Conservation (phyloP, 2,113 vertebrate species). For the Herpailurus yagouaroundi region DNA sequence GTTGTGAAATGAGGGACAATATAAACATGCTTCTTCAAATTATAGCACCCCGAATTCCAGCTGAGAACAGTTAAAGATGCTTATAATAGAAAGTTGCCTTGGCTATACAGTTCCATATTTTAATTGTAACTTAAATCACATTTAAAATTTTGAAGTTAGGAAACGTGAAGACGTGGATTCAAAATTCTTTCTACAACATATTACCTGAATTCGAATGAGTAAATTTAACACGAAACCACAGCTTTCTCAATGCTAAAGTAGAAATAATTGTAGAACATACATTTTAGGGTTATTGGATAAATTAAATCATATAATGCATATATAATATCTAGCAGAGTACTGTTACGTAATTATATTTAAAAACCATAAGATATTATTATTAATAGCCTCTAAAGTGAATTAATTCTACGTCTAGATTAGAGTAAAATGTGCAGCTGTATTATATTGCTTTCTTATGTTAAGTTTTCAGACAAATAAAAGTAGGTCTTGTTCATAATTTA, state of each 20-base stretch:
- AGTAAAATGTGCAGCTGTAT: background rate
- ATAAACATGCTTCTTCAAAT: background rate
- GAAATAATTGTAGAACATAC: background rate
- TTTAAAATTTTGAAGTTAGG: background rate
- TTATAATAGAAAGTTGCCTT: background rate
- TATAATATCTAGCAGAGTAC: background rate
- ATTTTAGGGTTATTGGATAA: background rate
- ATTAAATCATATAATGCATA: background rate
- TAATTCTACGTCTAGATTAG: background rate
- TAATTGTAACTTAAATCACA: background rate
- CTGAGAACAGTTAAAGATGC: background rate
- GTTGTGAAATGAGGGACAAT: background rate
- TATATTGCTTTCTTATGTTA: background rate
- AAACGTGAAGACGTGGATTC: background rate
- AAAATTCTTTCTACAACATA: background rate
- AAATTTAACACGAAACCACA: constrained; percentile 7
- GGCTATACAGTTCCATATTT: background rate
- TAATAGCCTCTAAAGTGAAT: background rate
- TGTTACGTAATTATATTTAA: background rate
- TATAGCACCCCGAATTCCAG: background rate
- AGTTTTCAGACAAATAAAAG: background rate
- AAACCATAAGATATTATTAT: background rate
- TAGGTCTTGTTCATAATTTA: background rate
- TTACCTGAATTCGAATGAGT: background rate
- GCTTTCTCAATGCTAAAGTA: background rate